Conservation (phyloP, 2,113 vertebrate species). For the Sterna hirundo region DNA sequence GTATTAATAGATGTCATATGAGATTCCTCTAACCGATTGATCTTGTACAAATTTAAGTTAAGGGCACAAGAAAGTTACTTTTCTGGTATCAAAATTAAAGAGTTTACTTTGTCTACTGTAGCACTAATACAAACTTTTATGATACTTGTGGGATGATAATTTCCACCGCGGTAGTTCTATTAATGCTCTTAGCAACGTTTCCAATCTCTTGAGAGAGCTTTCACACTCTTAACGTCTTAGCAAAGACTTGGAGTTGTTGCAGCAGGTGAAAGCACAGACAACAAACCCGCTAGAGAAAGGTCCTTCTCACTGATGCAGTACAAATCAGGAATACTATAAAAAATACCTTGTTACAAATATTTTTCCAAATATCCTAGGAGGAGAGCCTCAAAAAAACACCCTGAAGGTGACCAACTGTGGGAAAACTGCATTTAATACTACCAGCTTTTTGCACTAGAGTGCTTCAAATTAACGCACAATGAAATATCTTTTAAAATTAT, state of each 20-base stretch:
- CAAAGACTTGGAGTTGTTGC: neutral
- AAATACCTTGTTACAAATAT: neutral
- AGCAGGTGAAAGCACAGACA: neutral
- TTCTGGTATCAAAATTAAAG: neutral
- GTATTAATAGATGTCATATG: fast-evolving
- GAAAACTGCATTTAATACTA: neutral
- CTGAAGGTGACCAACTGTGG: neutral
- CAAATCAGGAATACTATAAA: neutral
- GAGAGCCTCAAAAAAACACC: neutral
- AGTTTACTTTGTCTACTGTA: neutral
- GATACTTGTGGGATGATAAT: neutral
- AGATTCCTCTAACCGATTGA: neutral
- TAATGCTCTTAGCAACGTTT: neutral
- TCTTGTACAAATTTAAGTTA: neutral
- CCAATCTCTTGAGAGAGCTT: neutral
- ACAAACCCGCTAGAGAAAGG: neutral
- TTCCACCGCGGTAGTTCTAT: neutral
- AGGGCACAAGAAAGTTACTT: neutral
- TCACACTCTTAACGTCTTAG: fast-evolving
- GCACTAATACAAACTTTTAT: neutral
- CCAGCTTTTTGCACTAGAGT: neutral
- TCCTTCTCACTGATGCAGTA: neutral
- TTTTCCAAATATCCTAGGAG: neutral
- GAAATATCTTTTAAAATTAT: neutral
- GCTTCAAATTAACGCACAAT: neutral